phyloP scores from a whole-genome alignment of 2,113 vertebrate species.

The Choloepus hoffmanni region DNA sequence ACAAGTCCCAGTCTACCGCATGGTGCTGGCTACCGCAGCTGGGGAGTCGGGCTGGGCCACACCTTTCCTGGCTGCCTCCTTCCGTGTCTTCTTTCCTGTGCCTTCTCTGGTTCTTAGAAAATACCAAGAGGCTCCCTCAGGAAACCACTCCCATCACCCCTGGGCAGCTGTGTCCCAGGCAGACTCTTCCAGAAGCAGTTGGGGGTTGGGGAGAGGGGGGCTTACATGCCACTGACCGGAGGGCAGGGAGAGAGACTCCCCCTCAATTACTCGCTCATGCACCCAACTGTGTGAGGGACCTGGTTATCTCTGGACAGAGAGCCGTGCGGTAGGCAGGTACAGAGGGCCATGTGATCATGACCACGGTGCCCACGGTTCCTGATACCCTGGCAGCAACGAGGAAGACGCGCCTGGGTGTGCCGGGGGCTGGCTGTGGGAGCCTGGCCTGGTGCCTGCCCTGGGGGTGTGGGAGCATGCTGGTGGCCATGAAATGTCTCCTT shows the following conservation, averaged over 20 bases:
- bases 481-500: fast-evolving
- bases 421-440: not conserved
- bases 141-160: slow-evolving; percentile 58
- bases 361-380: fast-evolving
- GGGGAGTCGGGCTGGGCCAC: fast-evolving
- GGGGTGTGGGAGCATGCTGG: not conserved
- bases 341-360: fast-evolving
- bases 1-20: slow-evolving; percentile 93
- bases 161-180: no score
- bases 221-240: not conserved
- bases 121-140: slow-evolving; percentile 74
- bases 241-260: not conserved
- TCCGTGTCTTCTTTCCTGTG: slow-evolving; percentile 68
- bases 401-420: not conserved
- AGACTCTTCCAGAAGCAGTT: slow-evolving; percentile 19
- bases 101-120: slow-evolving; percentile 76
- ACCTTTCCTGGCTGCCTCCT: not conserved
- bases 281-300: fast-evolving
- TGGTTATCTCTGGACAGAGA: not conserved
- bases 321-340: not conserved
- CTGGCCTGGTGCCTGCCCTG: fast-evolving
- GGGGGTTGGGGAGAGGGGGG: no score
- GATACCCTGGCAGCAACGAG: fast-evolving
- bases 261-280: not conserved
- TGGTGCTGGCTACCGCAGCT: slow-evolving; percentile 73